phyloP scores from a whole-genome alignment of 1,140 invertebrate species.

The Trialeurodes vaporariorum region DNA sequence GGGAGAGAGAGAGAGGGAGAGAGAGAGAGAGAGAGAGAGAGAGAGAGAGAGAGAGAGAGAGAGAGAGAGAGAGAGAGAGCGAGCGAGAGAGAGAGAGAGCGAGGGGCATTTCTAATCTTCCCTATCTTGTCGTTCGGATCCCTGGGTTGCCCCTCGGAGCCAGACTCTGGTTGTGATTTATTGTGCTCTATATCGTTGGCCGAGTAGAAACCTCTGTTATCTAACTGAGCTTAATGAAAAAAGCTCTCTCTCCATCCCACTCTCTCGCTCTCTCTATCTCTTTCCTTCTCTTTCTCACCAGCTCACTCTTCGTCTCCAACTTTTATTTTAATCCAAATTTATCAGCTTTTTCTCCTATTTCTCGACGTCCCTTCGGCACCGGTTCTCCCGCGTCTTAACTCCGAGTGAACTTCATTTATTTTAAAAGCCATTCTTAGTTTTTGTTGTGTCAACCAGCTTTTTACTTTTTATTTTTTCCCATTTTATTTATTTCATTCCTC shows the following conservation, averaged over 20 bases:
- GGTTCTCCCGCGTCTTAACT: neutral
- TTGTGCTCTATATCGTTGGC: neutral
- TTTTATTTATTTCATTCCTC: conserved; percentile 1
- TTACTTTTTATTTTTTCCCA: neutral
- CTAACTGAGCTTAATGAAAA: conserved; percentile 2
- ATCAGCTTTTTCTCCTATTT: conserved; percentile 2
- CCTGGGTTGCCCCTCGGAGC: neutral
- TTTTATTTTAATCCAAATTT: conserved; percentile 9
- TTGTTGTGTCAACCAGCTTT: neutral
- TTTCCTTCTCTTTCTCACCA: too few relatives aligned
- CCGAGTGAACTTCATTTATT: neutral
- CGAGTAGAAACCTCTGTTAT: conserved; percentile 1
- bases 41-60: neutral
- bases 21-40: too few relatives aligned
- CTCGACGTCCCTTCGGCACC: neutral
- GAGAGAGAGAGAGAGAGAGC: neutral
- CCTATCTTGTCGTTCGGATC: neutral
- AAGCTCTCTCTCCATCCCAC: neutral
- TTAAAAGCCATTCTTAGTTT: neutral
- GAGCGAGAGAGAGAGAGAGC: too few relatives aligned
- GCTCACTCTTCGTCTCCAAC: neutral
- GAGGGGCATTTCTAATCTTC: neutral
- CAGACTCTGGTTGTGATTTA: neutral
- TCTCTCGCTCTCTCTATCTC: too few relatives aligned
- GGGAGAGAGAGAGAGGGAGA: neutral